phyloP scores from a whole-genome alignment of 2,113 vertebrate species.

The Myotis yumanensis region DNA sequence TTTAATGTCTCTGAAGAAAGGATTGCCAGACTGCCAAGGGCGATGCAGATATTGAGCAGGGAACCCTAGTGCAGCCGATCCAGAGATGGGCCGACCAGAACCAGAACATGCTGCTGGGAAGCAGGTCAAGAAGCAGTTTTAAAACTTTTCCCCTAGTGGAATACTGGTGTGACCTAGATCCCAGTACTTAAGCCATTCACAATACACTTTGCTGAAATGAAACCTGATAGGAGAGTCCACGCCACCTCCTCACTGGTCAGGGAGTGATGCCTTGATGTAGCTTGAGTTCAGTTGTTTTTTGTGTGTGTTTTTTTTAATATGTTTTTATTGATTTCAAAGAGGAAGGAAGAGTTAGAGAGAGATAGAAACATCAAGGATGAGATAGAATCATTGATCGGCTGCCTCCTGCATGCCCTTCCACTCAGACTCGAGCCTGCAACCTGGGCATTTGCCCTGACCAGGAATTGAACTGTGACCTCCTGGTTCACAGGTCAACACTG shows the following conservation, averaged over 20 bases:
- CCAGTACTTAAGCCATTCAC: not conserved
- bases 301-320: no score
- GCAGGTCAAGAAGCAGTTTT: not conserved
- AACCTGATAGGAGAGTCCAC: not conserved
- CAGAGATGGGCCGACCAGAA: not conserved
- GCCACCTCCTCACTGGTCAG: not conserved
- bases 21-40: not conserved
- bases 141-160: not conserved
- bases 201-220: not conserved
- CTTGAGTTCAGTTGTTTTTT: not conserved
- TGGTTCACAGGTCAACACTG: no score
- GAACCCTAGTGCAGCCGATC: not conserved
- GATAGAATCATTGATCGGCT: no score
- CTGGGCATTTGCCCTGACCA: no score
- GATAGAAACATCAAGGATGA: no score
- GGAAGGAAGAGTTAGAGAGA: no score
- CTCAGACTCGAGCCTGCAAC: no score
- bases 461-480: no score
- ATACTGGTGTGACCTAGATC: not conserved
- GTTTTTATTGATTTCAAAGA: no score
- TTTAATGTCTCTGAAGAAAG: not conserved
- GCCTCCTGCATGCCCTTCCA: no score
- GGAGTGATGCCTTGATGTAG: not conserved
- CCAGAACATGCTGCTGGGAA: not conserved
- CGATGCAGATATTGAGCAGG: not conserved